Conservation (phyloP, 2,113 vertebrate species). For the Fulmarus glacialis region DNA sequence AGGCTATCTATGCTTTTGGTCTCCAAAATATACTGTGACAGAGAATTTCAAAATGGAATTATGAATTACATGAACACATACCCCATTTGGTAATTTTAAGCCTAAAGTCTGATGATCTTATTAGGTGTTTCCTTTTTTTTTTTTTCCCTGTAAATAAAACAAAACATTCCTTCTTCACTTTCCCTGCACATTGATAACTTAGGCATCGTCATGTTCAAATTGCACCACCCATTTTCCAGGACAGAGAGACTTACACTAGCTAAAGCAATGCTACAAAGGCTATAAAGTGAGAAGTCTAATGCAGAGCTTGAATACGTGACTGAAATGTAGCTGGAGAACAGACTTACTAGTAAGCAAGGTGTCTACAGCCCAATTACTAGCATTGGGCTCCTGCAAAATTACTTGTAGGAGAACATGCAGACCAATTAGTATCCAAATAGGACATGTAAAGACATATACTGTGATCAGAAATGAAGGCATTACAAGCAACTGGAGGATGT, state of each 20-base stretch:
- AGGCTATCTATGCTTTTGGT: neutral
- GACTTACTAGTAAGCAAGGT: neutral
- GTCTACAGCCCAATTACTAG: neutral
- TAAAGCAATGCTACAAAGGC: neutral
- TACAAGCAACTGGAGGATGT: neutral
- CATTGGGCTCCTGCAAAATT: neutral
- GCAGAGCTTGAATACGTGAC: neutral
- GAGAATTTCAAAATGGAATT: neutral
- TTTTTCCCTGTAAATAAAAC: neutral
- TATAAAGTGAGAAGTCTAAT: neutral
- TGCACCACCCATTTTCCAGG: neutral
- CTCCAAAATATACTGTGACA: neutral
- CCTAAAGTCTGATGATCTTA: neutral
- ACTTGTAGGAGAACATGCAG: neutral
- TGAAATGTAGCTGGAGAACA: neutral
- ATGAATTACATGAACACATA: neutral
- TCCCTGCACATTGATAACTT: neutral
- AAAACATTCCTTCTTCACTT: neutral
- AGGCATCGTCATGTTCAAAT: neutral
- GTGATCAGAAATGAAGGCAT: neutral
- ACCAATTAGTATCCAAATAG: neutral
- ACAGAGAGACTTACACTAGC: neutral
- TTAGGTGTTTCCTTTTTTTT: neutral
- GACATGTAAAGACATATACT: neutral
- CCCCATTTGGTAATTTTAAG: neutral